Evolutionary conservation across 2,113 vertebrate genomes (phyloP).

Genomic region (Anhinga rufa): DNA sequence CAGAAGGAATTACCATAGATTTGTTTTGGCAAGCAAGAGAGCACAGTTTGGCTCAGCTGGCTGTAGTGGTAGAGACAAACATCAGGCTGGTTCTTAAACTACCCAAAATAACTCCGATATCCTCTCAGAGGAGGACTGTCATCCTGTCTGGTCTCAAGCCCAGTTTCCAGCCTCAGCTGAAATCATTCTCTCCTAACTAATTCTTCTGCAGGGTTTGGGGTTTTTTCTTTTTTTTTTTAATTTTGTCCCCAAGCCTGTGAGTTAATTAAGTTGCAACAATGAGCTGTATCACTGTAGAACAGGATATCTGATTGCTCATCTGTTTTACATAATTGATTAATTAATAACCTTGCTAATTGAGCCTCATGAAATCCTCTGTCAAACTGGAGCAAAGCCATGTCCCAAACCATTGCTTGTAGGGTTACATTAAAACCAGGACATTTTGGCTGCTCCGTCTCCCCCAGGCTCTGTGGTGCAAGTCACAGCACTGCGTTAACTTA

Average conservation of each 20-base stretch:
- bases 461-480: neutral
- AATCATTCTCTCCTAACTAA: neutral
- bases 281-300: neutral
- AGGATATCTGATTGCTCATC: constrained; percentile 29
- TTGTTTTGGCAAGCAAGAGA: neutral
- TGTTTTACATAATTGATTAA: constrained; percentile 63
- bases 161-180: neutral
- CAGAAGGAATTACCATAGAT: neutral
- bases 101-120: neutral
- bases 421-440: neutral
- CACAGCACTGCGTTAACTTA: fast-evolving
- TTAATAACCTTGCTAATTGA: constrained; percentile 59
- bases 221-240: neutral
- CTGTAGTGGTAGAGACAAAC: neutral
- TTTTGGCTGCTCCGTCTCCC: neutral
- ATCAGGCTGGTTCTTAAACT: neutral
- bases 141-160: neutral
- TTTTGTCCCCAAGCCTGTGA: constrained; percentile 10
- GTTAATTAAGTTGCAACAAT: constrained; percentile 57
- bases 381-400: neutral
- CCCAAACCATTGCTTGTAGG: neutral
- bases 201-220: neutral
- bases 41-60: neutral
- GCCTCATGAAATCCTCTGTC: neutral
- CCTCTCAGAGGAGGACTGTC: neutral